A percentile compares a stretch with the other conserved stretches of the same genome.
phyloP scores from a whole-genome alignment of 2,888 invertebrate genomes.

The Dorcus hopei region DNA sequence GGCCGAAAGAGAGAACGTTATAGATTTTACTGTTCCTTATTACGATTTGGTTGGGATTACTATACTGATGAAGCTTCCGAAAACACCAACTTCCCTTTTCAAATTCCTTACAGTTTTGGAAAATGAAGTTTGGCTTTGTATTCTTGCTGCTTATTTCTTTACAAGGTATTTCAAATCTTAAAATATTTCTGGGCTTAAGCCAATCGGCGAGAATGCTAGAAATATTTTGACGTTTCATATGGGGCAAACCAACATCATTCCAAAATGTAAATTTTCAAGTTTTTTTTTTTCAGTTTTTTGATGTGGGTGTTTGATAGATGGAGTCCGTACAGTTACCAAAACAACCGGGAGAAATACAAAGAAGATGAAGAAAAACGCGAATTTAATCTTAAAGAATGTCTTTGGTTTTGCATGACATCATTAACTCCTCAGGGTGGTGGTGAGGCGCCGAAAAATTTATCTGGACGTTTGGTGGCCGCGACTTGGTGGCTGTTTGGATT shows the following conservation, averaged over 20 bases:
- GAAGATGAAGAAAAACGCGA: slow-evolving; percentile 92
- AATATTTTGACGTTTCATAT: not conserved
- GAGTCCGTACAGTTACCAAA: slow-evolving; percentile 96
- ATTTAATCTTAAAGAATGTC: slow-evolving; percentile 92
- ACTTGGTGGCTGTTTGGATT: slow-evolving; percentile 99
- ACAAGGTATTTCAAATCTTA: slow-evolving; percentile 62
- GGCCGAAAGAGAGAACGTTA: slow-evolving; percentile 95
- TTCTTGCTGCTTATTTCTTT: slow-evolving; percentile 91
- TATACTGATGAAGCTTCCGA: slow-evolving; percentile 90
- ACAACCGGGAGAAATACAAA: slow-evolving; percentile 88
- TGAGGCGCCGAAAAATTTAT: slow-evolving; percentile 93
- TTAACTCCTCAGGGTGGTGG: slow-evolving; percentile 93
- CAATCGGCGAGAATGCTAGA: no score
- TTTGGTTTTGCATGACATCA: slow-evolving; percentile 99
- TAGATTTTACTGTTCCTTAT: slow-evolving; percentile 97
- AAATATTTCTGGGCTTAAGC: not conserved
- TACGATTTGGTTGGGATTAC: slow-evolving; percentile 97
- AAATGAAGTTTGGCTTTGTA: slow-evolving; percentile 95
- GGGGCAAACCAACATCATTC: not conserved
- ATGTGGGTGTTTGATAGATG: slow-evolving; percentile 97
- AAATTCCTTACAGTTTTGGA: slow-evolving; percentile 96
- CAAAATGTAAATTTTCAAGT: not conserved
- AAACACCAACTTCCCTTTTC: slow-evolving; percentile 87
- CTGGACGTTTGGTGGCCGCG: slow-evolving; percentile 91
- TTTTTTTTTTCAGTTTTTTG: slow-evolving; percentile 62